Percentiles rank a stretch among this genome's conserved stretches.
phyloP scores from a whole-genome alignment of 64 coral and sea anemone species.

The Pocillopora damicornis region DNA sequence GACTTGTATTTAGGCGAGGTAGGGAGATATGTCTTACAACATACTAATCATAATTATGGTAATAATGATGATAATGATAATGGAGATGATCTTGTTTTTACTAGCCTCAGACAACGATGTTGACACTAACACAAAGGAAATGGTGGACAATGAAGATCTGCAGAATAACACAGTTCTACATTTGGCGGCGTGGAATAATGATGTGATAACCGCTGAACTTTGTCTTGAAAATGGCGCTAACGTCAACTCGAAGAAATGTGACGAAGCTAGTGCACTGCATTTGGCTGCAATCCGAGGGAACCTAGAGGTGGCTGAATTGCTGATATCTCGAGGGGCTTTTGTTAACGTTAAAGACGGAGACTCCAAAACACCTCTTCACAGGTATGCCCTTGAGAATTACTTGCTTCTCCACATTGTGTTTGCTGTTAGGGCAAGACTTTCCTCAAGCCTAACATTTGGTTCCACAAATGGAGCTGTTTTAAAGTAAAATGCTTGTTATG shows the following conservation, averaged over 20 bases:
- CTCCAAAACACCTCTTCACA: constrained; percentile 53
- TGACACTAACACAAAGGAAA: constrained; percentile 1
- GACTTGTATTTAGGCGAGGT: constrained; percentile 32
- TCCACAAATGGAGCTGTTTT: too few relatives aligned
- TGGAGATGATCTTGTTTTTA: neutral
- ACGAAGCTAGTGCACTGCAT: constrained; percentile 17
- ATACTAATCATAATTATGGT: too few relatives aligned
- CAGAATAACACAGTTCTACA: constrained; percentile 41
- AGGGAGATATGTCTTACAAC: neutral
- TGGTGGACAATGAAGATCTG: neutral
- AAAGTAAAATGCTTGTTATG: too few relatives aligned
- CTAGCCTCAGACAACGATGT: constrained; percentile 4
- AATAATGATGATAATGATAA: neutral
- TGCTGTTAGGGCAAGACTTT: too few relatives aligned
- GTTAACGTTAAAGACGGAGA: constrained; percentile 31
- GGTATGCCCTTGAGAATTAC: neutral
- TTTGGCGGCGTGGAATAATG: constrained; percentile 22
- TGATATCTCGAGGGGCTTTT: constrained; percentile 15
- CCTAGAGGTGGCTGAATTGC: constrained; percentile 26
- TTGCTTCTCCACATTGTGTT: neutral
- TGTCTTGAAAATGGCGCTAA: constrained; percentile 14
- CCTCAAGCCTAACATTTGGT: too few relatives aligned
- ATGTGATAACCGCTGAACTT: constrained; percentile 1
- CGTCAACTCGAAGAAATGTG: neutral
- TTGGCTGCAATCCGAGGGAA: neutral